These are phyloP conservation scores for Anolis sagrei DNA, from an alignment of 2,113 vertebrate genomes.

Conservation along the genomic window DNA sequence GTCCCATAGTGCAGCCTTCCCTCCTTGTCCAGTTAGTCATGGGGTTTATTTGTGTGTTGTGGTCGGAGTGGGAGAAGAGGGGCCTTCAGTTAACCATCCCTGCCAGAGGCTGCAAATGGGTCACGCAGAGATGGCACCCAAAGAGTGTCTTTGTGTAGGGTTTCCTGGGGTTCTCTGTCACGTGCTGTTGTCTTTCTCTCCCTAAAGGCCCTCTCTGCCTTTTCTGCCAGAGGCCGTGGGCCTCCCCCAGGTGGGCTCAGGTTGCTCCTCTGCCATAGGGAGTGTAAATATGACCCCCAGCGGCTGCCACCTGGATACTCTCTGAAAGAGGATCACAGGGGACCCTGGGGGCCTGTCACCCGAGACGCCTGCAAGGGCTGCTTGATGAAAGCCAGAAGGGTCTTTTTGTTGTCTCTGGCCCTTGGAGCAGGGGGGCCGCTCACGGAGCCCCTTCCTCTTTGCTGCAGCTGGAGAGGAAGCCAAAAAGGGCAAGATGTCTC, in stretches of 20 bases:
- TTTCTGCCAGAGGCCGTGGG: neutral
- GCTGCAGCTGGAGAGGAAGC: neutral
- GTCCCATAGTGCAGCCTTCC: no score
- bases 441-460: neutral
- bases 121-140: neutral
- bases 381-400: neutral
- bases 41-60: no score
- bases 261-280: conserved; percentile 1
- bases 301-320: neutral
- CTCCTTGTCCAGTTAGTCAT: no score
- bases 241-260: neutral
- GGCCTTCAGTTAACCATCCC: neutral
- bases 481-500: conserved; percentile 69
- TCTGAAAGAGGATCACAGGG: neutral
- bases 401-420: neutral
- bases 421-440: no score
- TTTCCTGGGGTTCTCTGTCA: no score
- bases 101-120: no score
- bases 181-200: no score
- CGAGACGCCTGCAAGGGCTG: neutral
- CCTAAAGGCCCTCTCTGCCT: no score
- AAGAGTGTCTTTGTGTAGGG: neutral
- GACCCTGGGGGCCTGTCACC: neutral
- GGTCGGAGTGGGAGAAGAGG: no score
- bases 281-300: neutral